phyloP scores from a whole-genome alignment of 1,140 invertebrate genomes.

The Drosophila teissieri region DNA sequence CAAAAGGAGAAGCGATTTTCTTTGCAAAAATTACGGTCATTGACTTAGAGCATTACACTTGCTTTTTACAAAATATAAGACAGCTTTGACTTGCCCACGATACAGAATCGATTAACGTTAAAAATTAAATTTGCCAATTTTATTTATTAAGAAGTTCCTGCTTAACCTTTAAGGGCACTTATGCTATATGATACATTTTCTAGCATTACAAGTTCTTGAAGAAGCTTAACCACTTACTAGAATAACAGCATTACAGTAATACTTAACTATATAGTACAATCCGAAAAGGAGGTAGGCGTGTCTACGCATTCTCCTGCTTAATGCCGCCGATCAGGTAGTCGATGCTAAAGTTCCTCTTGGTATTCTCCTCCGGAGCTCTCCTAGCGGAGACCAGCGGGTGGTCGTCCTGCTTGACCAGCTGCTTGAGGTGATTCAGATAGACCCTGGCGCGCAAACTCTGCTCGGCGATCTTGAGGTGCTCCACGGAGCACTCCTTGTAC shows the following conservation, averaged over 20 bases:
- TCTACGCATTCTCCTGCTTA: constrained; percentile 28
- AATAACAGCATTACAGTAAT: constrained; percentile 1
- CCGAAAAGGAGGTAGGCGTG: background rate
- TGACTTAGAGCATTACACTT: no score
- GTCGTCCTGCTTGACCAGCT: constrained; percentile 38
- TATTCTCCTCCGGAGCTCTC: background rate
- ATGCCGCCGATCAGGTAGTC: constrained; percentile 62
- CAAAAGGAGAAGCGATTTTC: no score
- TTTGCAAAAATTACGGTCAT: no score
- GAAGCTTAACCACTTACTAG: constrained; percentile 17
- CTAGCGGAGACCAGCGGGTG: background rate
- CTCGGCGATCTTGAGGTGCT: constrained; percentile 65
- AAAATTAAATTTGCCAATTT: no score
- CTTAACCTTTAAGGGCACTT: background rate
- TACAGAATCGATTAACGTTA: no score
- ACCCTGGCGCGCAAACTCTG: constrained; percentile 59
- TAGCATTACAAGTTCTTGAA: constrained; percentile 24
- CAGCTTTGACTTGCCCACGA: no score
- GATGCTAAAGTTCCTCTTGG: constrained; percentile 62
- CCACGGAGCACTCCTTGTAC: constrained; percentile 62
- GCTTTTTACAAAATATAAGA: no score
- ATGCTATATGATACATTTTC: background rate
- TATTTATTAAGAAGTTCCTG: constrained; percentile 3
- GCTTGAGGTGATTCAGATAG: constrained; percentile 63
- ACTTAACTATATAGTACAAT: constrained; percentile 13